Percentiles rank a stretch among this genome's conserved stretches.
Conservation (phyloP, 2,888 invertebrate genomes). For the Dorcus parallelipipedus region DNA sequence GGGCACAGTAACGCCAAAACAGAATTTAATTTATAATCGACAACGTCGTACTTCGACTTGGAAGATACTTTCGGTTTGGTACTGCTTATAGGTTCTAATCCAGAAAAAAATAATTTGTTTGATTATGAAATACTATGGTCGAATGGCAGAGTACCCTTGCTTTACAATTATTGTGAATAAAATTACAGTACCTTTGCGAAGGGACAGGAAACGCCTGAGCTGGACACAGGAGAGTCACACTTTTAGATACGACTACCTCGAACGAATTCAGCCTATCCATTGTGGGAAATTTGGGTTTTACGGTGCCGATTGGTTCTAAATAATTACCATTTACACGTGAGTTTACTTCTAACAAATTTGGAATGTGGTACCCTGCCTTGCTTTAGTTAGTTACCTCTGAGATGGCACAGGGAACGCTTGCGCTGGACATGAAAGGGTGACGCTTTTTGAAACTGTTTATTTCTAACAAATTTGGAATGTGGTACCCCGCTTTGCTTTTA, state of each 20-base stretch:
- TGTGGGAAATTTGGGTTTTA: conserved; percentile 61
- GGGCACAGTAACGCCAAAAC: conserved; percentile 63
- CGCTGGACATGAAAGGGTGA: conserved; percentile 60
- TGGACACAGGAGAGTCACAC: conserved; percentile 67
- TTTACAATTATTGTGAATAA: background rate
- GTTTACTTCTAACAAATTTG: background rate
- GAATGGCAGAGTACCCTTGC: conserved; percentile 1
- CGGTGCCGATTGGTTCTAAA: conserved; percentile 58
- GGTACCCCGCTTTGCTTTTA: conserved; percentile 10
- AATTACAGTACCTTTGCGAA: conserved; percentile 60
- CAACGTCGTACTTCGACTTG: conserved; percentile 43
- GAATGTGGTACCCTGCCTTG: background rate
- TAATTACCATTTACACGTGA: background rate
- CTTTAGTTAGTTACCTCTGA: conserved; percentile 59
- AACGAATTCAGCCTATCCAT: conserved; percentile 64
- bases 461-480: background rate
- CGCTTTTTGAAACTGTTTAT: conserved; percentile 38
- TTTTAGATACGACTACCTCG: conserved; percentile 50
- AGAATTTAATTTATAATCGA: conserved; percentile 31
- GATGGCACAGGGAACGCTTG: conserved; percentile 70
- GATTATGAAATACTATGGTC: background rate
- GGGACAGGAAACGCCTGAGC: conserved; percentile 76
- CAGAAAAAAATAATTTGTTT: conserved; percentile 3
- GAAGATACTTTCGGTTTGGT: conserved; percentile 51
- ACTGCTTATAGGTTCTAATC: conserved; percentile 53